Base-by-base conservation (phyloP, 2,113 vertebrate genomes). In the Pedionomus torquatus region DNA sequence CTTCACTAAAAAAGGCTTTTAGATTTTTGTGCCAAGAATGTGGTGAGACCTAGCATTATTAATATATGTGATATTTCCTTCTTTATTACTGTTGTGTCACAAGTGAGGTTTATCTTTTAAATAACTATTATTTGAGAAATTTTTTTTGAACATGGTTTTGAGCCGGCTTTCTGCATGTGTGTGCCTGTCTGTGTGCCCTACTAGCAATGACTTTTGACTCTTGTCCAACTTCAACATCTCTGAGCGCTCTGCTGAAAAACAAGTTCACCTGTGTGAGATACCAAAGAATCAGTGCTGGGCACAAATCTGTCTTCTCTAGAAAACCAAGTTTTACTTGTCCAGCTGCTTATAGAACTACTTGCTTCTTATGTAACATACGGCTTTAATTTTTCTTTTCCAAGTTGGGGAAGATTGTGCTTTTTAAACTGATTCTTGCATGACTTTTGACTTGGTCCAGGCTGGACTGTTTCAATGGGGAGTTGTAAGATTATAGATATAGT, bases 371-470 rank as follows among this genome's bases (percentile, higher is more conserved):
- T 88, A 66, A 65, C n/a, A 49, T 86, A 77, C 18, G 54, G 54
- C 26, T 86, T 92, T 83, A 44, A 88, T 96, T 92, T 87, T 80
- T 79, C 28, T 83, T 89, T 93, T 84, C 72, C 80, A 95, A 74
- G 49, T 6, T 83, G 54, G 37, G 71, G 65, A 90, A 33, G 35
- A 28, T 39, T 66, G 43, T 49, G 75, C 25, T 64, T 91, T 91
- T 93, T 30, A 75, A 92, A 79, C 21, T 70, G 39, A 60, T 88
- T 21, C 39, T 61, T 91, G 12, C 30, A 82, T 87, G 69, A 84
- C 77, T n/a, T 92, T 79, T 26, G 33, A 61, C 57, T 84, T 91
- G 39, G 41, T 95, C 57, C 44, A 54, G 48, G 16, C 65, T 74
- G 33, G 12, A 46, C 85, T 84, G 30, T 84, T 94, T 89, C 48